These are phyloP conservation scores for Cydia strobilella DNA, from an alignment of 1,140 invertebrate species.

Conservation along the genomic window DNA sequence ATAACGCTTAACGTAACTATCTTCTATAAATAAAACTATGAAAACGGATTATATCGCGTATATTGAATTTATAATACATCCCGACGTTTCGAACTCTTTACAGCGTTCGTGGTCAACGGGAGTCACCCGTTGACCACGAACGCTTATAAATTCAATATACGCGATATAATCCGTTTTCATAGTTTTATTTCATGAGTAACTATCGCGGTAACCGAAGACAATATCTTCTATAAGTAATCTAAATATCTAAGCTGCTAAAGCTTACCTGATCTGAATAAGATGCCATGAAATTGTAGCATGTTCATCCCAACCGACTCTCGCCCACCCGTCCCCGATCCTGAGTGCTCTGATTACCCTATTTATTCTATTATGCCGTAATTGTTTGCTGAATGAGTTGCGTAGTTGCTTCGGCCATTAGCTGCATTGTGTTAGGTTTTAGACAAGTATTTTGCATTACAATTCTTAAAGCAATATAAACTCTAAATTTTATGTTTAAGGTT, in stretches of 20 bases:
- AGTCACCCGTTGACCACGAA: no score
- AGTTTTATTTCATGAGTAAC: no score
- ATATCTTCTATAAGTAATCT: neutral
- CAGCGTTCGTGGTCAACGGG: no score
- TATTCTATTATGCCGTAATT: slow-evolving; percentile 78
- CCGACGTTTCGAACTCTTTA: no score
- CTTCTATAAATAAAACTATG: no score
- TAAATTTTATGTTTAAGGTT: neutral
- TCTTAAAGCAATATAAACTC: neutral
- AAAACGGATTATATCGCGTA: no score
- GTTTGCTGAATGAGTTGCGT: slow-evolving; percentile 69
- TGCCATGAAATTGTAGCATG: slow-evolving; percentile 7
- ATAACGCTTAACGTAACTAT: no score
- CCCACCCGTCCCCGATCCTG: slow-evolving; percentile 47
- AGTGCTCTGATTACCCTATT: slow-evolving; percentile 77
- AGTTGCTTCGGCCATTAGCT: slow-evolving; percentile 62
- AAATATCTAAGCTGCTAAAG: slow-evolving; percentile 8
- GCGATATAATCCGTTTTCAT: no score
- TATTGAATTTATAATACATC: no score
- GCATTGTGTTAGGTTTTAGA: slow-evolving; percentile 62
- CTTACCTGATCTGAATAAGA: neutral
- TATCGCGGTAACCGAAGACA: no score
- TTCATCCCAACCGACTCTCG: neutral
- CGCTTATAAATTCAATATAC: no score
- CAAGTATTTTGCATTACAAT: slow-evolving; percentile 35